These are phyloP conservation scores for Pseudomugil tenellus DNA, from an alignment of 2,797 vertebrate genomes.

Conservation along the genomic window DNA sequence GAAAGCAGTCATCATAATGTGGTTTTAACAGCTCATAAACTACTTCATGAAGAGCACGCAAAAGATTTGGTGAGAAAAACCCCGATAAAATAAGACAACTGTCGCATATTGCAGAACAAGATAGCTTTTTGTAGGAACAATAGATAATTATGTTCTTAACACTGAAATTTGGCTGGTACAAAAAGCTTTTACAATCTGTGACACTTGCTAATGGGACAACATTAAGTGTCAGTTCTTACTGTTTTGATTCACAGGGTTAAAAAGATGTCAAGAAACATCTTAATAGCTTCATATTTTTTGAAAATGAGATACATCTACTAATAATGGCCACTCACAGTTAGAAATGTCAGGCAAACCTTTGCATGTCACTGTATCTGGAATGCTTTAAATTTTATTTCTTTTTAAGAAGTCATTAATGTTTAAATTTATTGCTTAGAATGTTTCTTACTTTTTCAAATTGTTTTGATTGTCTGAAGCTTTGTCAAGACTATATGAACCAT, in stretches of 20 bases:
- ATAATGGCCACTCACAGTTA: not conserved
- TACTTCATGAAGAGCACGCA: not conserved
- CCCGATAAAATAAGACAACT: not conserved
- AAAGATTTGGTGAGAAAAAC: not conserved
- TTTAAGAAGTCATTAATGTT: slow-evolving; percentile 14
- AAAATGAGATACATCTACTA: not conserved
- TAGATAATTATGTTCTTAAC: not conserved
- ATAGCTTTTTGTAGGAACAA: not conserved
- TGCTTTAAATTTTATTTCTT: slow-evolving; percentile 54
- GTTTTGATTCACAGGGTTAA: not conserved
- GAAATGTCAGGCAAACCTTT: not conserved
- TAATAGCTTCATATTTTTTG: not conserved
- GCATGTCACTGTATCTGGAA: slow-evolving; percentile 51
- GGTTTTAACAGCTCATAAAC: not conserved
- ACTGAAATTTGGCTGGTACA: not conserved
- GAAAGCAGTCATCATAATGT: too few species aligned
- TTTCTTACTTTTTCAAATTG: slow-evolving; percentile 29
- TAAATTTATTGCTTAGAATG: slow-evolving; percentile 19
- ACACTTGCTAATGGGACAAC: not conserved
- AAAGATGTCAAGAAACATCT: not conserved
- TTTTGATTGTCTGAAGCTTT: slow-evolving; percentile 80
- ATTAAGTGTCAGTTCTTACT: not conserved
- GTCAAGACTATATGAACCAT: slow-evolving; percentile 53
- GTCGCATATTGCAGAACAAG: not conserved
- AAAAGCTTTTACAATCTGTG: not conserved